These are phyloP conservation scores for Drosophila rubida DNA, from an alignment of 2,888 invertebrate species.

Conservation along the genomic window DNA sequence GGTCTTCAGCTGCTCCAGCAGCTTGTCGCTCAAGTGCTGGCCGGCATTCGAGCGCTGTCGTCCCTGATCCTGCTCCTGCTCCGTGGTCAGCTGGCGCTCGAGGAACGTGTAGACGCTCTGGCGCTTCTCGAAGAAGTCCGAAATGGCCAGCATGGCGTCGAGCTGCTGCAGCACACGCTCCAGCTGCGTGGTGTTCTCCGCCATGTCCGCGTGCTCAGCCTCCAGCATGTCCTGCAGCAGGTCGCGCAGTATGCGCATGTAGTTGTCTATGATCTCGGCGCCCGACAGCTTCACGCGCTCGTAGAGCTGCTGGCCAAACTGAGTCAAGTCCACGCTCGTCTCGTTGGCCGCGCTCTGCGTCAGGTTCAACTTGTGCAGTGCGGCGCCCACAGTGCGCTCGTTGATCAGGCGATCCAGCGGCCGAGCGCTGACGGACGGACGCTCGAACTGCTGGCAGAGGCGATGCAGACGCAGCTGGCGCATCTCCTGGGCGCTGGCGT, in stretches of 20 bases:
- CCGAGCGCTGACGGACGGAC: neutral
- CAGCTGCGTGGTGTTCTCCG: constrained; percentile 41
- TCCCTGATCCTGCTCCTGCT: constrained; percentile 60
- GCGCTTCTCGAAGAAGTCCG: constrained; percentile 78
- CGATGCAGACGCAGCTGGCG: constrained; percentile 72
- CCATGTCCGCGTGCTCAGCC: constrained; percentile 48
- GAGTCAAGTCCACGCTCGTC: constrained; percentile 43
- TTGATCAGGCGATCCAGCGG: constrained; percentile 49
- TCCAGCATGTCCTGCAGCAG: constrained; percentile 75
- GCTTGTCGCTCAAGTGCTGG: constrained; percentile 60
- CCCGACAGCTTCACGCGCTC: constrained; percentile 67
- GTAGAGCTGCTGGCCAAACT: constrained; percentile 72
- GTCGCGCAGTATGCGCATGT: constrained; percentile 67
- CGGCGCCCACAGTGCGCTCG: constrained; percentile 53
- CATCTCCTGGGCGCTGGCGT: constrained; percentile 72
- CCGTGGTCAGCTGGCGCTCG: constrained; percentile 58
- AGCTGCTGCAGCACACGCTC: constrained; percentile 66
- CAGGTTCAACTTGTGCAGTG: constrained; percentile 43
- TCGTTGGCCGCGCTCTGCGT: constrained; percentile 14
- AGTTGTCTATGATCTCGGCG: constrained; percentile 78
- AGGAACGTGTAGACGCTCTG: constrained; percentile 76
- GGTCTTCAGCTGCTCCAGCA: constrained; percentile 66
- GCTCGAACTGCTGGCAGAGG: constrained; percentile 73
- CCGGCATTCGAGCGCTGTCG: constrained; percentile 30
- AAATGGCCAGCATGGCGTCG: constrained; percentile 60